Evolutionary conservation across 2,888 invertebrate genomes (phyloP).

Genomic region (Drosophila pegasa): DNA sequence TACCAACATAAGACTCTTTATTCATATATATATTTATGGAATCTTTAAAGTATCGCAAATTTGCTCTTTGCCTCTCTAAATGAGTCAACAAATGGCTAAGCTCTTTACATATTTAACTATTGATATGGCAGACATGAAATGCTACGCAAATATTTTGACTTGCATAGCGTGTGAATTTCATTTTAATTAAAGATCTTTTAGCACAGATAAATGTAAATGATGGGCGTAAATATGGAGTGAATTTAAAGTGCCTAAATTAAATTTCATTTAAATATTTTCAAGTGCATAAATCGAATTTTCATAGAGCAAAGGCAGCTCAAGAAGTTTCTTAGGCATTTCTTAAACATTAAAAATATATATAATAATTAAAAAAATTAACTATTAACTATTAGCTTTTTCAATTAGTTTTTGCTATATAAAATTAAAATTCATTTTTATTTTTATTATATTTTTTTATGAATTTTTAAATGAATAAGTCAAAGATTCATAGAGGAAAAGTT

Average conservation of each 20-base stretch:
- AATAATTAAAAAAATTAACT: neutral
- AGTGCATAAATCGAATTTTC: neutral
- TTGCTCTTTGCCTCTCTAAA: constrained; percentile 4
- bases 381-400: too few relatives aligned
- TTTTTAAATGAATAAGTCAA: too few relatives aligned
- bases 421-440: too few relatives aligned
- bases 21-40: constrained; percentile 13
- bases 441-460: too few relatives aligned
- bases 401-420: too few relatives aligned
- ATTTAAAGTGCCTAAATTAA: neutral
- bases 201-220: neutral
- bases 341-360: neutral
- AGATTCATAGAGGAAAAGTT: too few relatives aligned
- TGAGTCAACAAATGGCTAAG: constrained; percentile 28
- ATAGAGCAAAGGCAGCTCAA: too few relatives aligned
- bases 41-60: constrained; percentile 17
- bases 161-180: neutral
- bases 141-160: neutral
- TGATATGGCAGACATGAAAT: neutral
- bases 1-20: constrained; percentile 26
- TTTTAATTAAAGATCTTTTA: neutral
- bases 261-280: neutral
- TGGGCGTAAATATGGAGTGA: neutral
- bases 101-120: constrained; percentile 1
- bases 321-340: neutral